These are phyloP conservation scores for Rhegmatorhina hoffmannsi DNA, from an alignment of 2,113 vertebrate species.

Conservation along the genomic window DNA sequence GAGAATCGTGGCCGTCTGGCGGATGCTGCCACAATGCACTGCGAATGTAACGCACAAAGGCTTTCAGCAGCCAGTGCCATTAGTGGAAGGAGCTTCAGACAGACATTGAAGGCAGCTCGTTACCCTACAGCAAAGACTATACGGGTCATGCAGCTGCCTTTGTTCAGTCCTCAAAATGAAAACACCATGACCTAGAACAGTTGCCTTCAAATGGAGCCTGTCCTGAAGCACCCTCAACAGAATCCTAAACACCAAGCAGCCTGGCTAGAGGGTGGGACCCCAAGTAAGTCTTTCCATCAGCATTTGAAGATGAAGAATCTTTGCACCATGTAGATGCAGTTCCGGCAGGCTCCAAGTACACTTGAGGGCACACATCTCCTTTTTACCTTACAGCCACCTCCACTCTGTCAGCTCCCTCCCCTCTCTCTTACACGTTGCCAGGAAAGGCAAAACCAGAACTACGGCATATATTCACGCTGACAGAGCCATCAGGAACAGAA, in stretches of 20 bases:
- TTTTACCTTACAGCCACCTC: not conserved
- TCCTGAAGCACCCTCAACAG: not conserved
- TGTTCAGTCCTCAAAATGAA: not conserved
- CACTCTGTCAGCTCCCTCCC: not conserved
- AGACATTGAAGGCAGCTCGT: not conserved
- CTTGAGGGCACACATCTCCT: not conserved
- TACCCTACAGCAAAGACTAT: not conserved
- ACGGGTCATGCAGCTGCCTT: accelerated
- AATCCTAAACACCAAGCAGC: not conserved
- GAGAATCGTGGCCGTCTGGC: conserved; percentile 96
- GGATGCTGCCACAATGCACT: conserved; percentile 98
- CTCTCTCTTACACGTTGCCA: not conserved
- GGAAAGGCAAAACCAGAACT: not conserved
- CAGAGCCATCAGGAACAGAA: not conserved
- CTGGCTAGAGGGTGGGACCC: not conserved
- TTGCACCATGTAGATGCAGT: not conserved
- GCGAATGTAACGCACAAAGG: not conserved
- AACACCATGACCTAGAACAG: not conserved
- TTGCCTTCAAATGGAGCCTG: not conserved
- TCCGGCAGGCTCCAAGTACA: not conserved
- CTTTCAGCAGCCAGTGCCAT: not conserved
- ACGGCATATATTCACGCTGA: not conserved
- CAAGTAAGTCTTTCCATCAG: not conserved
- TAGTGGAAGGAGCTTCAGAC: not conserved
- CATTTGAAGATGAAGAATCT: not conserved